Conservation (phyloP, 2,113 vertebrate genomes). For the Spilogale gracilis region DNA sequence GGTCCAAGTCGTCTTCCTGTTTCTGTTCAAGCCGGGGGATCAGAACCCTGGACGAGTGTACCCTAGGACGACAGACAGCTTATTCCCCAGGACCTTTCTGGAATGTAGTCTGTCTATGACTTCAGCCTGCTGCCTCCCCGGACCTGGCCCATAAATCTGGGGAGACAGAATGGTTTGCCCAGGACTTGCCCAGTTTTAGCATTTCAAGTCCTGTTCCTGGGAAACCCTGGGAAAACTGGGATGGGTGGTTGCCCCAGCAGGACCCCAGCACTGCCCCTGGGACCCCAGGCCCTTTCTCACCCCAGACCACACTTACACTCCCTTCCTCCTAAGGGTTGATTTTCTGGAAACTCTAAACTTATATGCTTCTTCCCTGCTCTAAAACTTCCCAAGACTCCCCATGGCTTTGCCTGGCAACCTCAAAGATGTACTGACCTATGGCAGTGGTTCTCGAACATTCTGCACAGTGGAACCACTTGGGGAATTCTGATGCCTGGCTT, state of each 20-base stretch:
- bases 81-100: background rate
- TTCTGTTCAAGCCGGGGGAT: background rate
- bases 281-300: background rate
- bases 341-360: conserved; percentile 8
- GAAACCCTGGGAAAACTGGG: background rate
- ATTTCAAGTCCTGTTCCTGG: background rate
- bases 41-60: background rate
- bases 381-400: background rate
- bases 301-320: background rate
- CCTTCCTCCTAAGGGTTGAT: background rate
- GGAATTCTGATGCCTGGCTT: background rate
- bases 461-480: background rate
- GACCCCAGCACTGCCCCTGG: background rate
- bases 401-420: background rate
- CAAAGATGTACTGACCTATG: background rate
- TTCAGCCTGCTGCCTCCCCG: background rate
- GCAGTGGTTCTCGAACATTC: background rate
- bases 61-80: background rate
- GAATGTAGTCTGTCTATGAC: background rate
- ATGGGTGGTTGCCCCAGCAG: background rate
- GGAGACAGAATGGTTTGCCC: background rate
- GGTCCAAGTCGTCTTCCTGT: background rate
- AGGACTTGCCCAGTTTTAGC: background rate
- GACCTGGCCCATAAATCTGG: background rate
- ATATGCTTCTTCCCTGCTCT: background rate